phyloP scores from a whole-genome alignment of 2,888 invertebrate species.

The Chrysolina oricalcia region DNA sequence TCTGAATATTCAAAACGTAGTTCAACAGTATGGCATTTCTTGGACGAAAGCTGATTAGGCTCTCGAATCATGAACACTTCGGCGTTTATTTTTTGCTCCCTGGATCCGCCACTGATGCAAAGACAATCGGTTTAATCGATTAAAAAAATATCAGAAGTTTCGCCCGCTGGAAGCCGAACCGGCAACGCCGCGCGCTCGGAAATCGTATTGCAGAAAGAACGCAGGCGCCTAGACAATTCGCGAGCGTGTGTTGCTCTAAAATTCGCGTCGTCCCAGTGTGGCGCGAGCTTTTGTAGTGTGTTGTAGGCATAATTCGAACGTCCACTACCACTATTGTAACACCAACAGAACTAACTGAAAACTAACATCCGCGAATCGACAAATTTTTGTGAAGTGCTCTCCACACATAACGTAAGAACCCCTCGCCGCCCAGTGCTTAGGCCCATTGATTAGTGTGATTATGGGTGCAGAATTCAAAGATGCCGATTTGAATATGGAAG shows the following conservation, averaged over 20 bases:
- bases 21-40: too few relatives aligned
- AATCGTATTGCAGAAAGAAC: slow-evolving; percentile 33
- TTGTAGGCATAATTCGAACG: slow-evolving; percentile 39
- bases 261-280: slow-evolving; percentile 51
- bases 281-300: slow-evolving; percentile 52
- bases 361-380: slow-evolving; percentile 12
- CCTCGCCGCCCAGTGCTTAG: slow-evolving; percentile 11
- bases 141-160: not conserved
- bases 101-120: too few relatives aligned
- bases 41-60: too few relatives aligned
- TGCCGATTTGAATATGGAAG: slow-evolving; percentile 69
- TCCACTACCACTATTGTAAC: slow-evolving; percentile 14
- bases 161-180: not conserved
- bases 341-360: not conserved
- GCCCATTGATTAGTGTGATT: slow-evolving; percentile 56
- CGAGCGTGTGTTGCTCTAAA: slow-evolving; percentile 40
- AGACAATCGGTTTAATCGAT: not conserved
- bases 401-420: slow-evolving; percentile 3
- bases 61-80: too few relatives aligned
- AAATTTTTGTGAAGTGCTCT: slow-evolving; percentile 39
- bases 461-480: slow-evolving; percentile 69
- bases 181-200: slow-evolving; percentile 33
- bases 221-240: slow-evolving; percentile 47
- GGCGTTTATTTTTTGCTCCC: too few relatives aligned
- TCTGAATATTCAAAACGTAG: too few relatives aligned